Evolutionary conservation across 2,888 invertebrate species (phyloP).

Genomic region (Adelphocoris suturalis): DNA sequence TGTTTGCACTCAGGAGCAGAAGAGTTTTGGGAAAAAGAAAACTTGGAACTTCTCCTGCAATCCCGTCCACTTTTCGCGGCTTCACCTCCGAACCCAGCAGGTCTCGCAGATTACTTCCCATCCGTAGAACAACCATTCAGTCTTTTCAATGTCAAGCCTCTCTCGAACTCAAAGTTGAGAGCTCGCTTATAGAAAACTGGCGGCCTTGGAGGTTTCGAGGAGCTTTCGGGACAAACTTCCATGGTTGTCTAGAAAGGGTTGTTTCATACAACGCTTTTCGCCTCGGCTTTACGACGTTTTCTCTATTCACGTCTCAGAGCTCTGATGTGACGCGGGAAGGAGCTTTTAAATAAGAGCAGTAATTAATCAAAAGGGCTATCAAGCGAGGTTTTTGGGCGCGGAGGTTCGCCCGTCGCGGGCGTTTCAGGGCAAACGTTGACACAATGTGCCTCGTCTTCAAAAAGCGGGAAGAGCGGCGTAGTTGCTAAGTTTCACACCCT

Average conservation of each 20-base stretch:
- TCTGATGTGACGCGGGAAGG: constrained; percentile 20
- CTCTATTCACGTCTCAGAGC: background rate
- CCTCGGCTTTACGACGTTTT: constrained; percentile 25
- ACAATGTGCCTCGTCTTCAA: constrained; percentile 13
- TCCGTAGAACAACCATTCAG: background rate
- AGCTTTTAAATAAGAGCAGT: constrained; percentile 11
- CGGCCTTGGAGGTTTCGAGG: background rate
- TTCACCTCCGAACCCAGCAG: too few species aligned
- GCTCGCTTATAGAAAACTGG: background rate
- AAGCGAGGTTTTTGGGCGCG: background rate
- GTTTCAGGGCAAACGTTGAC: background rate
- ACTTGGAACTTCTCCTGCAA: too few species aligned
- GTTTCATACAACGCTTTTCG: constrained; percentile 2
- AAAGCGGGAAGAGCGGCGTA: background rate
- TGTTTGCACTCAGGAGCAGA: too few species aligned
- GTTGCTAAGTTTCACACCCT: constrained; percentile 25
- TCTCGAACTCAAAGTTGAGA: constrained; percentile 16
- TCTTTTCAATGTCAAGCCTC: background rate
- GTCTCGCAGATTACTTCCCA: too few species aligned
- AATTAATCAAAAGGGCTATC: constrained; percentile 20
- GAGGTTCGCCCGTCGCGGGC: too few species aligned
- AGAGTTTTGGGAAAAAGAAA: too few species aligned
- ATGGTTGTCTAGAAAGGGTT: background rate
- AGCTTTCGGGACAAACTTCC: background rate
- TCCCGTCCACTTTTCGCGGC: too few species aligned